phyloP scores from a whole-genome alignment of 2,113 vertebrate genomes.

The Felis catus region F.catus_Fca126_mat1.0 CM031420.1:132517001-132517500 shows the following conservation, averaged over 20 bases:
- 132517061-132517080: not conserved
- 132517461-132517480: not conserved
- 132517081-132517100: fast-evolving
- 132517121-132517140: not conserved
- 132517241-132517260: not conserved
- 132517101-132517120: not conserved
- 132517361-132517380: not conserved
- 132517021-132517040: not conserved
- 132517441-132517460: not conserved
- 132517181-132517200: not conserved
- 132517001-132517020: not conserved
- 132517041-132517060: not conserved
- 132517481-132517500: not conserved
- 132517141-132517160: not conserved
- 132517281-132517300: not conserved
- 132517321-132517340: not conserved
- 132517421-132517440: not conserved
- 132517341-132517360: not conserved
- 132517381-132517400: not conserved
- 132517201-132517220: not conserved
- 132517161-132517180: not conserved
- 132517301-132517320: not conserved
- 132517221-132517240: fast-evolving
- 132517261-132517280: not conserved
- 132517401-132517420: not conserved